These are phyloP conservation scores for Ispidina picta DNA, from an alignment of 2,797 vertebrate species.

Conservation along the genomic window DNA sequence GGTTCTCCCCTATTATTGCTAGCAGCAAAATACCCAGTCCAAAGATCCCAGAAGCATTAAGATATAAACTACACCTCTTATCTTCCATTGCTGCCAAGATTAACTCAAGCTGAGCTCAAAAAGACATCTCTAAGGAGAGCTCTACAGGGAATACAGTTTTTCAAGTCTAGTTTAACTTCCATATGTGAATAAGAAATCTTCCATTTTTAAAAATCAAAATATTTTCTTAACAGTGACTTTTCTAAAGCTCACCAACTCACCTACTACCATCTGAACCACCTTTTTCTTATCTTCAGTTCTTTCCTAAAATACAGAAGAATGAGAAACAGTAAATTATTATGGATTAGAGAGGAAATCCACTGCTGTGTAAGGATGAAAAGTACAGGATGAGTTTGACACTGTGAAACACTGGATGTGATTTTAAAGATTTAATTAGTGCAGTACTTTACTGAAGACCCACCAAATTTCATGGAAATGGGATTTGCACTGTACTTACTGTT, in stretches of 20 bases:
- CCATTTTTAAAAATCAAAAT: neutral
- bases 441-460: neutral
- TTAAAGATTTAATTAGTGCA: neutral
- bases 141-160: neutral
- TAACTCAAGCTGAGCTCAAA: neutral
- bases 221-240: neutral
- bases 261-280: conserved; percentile 90
- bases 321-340: neutral
- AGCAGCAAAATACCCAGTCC: neutral
- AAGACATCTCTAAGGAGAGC: neutral
- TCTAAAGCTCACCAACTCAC: conserved; percentile 74
- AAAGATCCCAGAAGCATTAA: neutral
- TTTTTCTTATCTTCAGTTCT: conserved; percentile 96
- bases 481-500: conserved; percentile 80
- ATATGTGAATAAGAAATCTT: neutral
- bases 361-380: neutral
- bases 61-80: neutral
- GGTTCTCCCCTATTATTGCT: neutral
- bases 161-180: neutral
- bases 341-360: neutral
- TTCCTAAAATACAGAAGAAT: conserved; percentile 79
- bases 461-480: neutral
- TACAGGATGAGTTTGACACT: neutral
- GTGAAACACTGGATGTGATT: neutral
- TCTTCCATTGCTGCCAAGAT: neutral